Evolutionary conservation across 2,797 vertebrate species (phyloP).

Genomic region (Pseudomugil gertrudae): DNA sequence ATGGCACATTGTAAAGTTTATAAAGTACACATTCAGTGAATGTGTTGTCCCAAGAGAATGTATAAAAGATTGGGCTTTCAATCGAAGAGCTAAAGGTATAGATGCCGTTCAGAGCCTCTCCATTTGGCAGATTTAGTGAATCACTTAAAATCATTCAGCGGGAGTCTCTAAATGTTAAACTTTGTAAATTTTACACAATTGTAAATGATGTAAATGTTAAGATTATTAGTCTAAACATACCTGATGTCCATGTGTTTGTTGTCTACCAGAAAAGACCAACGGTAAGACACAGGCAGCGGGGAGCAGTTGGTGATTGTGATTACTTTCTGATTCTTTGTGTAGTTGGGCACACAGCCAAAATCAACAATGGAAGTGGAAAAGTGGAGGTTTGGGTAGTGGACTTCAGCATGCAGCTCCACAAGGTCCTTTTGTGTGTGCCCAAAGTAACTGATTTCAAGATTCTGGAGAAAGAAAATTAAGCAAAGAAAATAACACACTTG

Average conservation of each 20-base stretch:
- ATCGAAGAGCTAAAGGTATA: conserved; percentile 56
- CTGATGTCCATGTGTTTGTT: conserved; percentile 52
- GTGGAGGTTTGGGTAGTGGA: conserved; percentile 86
- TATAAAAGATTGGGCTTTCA: conserved; percentile 59
- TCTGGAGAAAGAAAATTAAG: conserved; percentile 22
- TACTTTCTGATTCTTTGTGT: conserved; percentile 72
- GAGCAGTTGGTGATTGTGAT: conserved; percentile 87
- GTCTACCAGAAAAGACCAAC: conserved; percentile 82
- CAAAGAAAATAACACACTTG: not conserved
- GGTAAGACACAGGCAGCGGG: conserved; percentile 81
- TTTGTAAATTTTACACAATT: no score
- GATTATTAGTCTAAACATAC: conserved; percentile 65
- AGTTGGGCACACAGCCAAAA: conserved; percentile 87
- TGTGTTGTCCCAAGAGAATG: conserved; percentile 51
- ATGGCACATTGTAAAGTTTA: conserved; percentile 39
- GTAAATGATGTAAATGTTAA: not conserved
- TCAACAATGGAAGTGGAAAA: conserved; percentile 83
- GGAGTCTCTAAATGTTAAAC: no score
- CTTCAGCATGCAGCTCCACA: conserved; percentile 81
- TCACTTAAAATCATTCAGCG: conserved; percentile 29
- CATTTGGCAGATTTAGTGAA: conserved; percentile 45
- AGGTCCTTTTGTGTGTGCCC: conserved; percentile 84
- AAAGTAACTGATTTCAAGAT: conserved; percentile 79
- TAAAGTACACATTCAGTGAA: conserved; percentile 63
- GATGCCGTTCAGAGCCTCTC: conserved; percentile 38